Evolutionary conservation across 2,113 vertebrate genomes (phyloP), one percentile per base, ranked within the genome.

Genomic region (Siniperca knerii): DNA sequence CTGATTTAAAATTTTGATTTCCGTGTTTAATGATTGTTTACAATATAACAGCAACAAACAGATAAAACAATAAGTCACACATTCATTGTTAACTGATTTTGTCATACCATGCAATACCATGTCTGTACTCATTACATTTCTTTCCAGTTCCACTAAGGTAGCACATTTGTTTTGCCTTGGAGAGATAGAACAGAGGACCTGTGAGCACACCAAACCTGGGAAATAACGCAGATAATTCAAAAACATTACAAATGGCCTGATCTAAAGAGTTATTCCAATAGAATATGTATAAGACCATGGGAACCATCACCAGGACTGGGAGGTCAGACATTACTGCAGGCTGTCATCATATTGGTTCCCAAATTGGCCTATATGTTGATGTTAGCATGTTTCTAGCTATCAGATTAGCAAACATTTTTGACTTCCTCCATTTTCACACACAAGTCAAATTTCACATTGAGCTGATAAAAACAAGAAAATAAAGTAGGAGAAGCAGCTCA

Each of bases 121-220:
- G 13, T 21, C 20, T 66, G 16, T 62, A 25, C 25, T 58, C 33
- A 70, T 25, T 73, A 7, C 0, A 15, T 13, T n/a, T 68, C 2
- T 64, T 74, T 37, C 1, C 23, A 20, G 9, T 60, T 13, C 6
- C 9, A 4, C 23, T 1, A 1, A 48, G n/a, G 21, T 80, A 86
- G 48, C 82, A 40, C 15, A 89, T 52, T 84, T 91, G 79, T 79
- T 20, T 91, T 15, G 81, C 72, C 61, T 85, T 92, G 10, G 90
- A 84, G 11, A 93, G 67, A 77, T 93, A 95, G 77, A 95, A 94
- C 21, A 92, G 35, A 1, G 93, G 93, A 2, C 90, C 93, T 1
- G 94, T 92, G 65, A 92, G 82, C 1, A 92, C 62, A 3, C 93
- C 94, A 1, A 92, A 71, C 25, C 29, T 78, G 0, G 93, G 93